phyloP scores from a whole-genome alignment of 2,797 vertebrate species.

The Epinephelus awoara region DNA sequence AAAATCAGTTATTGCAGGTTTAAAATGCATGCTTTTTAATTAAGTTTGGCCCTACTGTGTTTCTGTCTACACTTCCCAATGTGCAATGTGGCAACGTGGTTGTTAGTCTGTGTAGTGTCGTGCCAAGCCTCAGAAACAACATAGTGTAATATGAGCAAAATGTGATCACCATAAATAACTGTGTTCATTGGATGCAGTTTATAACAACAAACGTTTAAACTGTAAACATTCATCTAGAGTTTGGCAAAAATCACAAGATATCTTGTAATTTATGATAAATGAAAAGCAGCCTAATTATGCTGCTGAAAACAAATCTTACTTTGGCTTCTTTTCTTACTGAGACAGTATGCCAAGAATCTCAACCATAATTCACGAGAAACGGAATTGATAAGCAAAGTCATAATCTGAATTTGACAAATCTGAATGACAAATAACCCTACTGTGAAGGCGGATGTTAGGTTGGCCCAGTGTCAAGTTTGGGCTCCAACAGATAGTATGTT shows the following conservation, averaged over 20 bases:
- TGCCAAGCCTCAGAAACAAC: not conserved
- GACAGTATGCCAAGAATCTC: constrained; percentile 4
- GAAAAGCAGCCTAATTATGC: not conserved
- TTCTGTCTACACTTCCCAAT: not conserved
- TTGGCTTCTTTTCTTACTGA: not conserved
- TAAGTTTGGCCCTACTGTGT: not conserved
- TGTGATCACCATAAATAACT: not conserved
- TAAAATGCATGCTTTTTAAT: too few relatives aligned
- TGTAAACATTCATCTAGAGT: not conserved
- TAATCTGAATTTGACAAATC: too few relatives aligned
- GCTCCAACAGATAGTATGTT: not conserved
- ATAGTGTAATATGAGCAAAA: not conserved
- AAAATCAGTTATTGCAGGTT: not conserved
- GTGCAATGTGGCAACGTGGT: not conserved
- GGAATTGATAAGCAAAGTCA: not conserved
- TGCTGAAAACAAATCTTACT: not conserved
- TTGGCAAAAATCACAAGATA: not conserved
- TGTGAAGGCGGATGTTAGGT: not conserved
- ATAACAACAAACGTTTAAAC: not conserved
- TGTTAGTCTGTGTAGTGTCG: not conserved
- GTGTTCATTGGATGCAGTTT: not conserved
- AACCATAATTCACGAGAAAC: not conserved
- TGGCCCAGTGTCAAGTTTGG: too few relatives aligned
- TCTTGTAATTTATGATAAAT: too few relatives aligned
- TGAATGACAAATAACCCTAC: not conserved